Conservation (phyloP, 2,888 invertebrate genomes). For the Leptinotarsa tumamoca region DNA sequence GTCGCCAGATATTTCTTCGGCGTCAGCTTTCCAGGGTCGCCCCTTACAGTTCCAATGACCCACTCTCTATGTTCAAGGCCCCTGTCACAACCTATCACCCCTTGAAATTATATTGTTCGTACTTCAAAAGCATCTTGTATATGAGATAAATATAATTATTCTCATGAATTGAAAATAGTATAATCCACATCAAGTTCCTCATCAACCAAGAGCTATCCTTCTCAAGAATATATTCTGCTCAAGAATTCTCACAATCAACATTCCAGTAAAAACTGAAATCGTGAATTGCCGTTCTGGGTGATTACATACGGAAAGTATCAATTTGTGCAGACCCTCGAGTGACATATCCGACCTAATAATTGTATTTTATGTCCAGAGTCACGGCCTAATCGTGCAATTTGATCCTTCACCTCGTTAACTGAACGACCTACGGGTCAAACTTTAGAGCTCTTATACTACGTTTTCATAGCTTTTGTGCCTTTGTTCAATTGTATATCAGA, state of each 20-base stretch:
- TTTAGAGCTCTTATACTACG: background rate
- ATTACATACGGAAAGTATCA: constrained; percentile 15
- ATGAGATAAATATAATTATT: too few species aligned
- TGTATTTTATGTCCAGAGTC: constrained; percentile 13
- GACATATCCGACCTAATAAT: constrained; percentile 18
- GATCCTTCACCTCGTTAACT: constrained; percentile 19
- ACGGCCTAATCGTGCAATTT: constrained; percentile 18
- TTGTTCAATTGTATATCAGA: constrained; percentile 5
- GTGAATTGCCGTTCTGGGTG: constrained; percentile 4
- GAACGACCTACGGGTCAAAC: background rate
- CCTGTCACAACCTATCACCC: too few species aligned
- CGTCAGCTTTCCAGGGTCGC: too few species aligned
- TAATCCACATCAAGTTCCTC: too few species aligned
- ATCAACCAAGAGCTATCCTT: background rate
- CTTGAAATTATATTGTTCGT: too few species aligned
- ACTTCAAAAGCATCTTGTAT: too few species aligned
- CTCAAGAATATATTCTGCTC: background rate
- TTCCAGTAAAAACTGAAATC: background rate
- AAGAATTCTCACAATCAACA: background rate
- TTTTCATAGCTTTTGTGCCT: constrained; percentile 14
- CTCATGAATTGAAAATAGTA: too few species aligned
- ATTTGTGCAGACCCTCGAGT: constrained; percentile 10
- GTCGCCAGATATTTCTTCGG: too few species aligned
- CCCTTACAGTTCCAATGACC: too few species aligned
- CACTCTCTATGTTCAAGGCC: too few species aligned